A percentile compares a stretch with the other conserved stretches of the same genome.
Conservation (phyloP, 2,797 vertebrate species). For the Mormyrops boulengeri region DNA sequence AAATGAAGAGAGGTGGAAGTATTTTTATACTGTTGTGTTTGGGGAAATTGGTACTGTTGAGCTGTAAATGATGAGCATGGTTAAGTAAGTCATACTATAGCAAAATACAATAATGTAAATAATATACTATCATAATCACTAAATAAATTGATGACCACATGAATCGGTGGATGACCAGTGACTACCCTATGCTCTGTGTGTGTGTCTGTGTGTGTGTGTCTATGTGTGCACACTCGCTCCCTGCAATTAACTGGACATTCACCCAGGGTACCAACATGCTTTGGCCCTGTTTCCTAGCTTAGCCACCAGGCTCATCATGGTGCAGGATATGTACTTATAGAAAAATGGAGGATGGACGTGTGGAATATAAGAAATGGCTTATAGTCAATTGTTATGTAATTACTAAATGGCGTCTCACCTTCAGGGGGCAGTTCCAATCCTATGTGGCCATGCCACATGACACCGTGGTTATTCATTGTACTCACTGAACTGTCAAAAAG, state of each 20-base stretch:
- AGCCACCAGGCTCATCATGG: neutral
- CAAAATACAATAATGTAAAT: constrained; percentile 1
- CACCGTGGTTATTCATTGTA: neutral
- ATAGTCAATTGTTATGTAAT: neutral
- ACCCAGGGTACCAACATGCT: neutral
- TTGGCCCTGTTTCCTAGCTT: neutral
- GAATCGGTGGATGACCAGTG: neutral
- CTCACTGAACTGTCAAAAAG: neutral
- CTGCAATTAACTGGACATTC: neutral
- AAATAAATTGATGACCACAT: neutral
- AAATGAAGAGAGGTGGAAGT: neutral
- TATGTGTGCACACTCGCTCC: neutral
- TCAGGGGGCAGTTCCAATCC: neutral
- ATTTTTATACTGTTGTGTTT: neutral
- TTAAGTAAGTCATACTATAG: neutral
- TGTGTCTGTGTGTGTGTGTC: no score
- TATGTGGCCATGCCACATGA: neutral
- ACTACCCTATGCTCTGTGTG: neutral
- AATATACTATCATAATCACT: neutral
- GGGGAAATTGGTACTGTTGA: neutral
- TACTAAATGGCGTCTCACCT: neutral
- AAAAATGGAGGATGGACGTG: neutral
- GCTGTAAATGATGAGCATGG: neutral
- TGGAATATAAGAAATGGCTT: neutral
- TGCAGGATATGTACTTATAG: neutral